Conservation (phyloP, 2,888 invertebrate species). For the Ethmia dodecea region DNA sequence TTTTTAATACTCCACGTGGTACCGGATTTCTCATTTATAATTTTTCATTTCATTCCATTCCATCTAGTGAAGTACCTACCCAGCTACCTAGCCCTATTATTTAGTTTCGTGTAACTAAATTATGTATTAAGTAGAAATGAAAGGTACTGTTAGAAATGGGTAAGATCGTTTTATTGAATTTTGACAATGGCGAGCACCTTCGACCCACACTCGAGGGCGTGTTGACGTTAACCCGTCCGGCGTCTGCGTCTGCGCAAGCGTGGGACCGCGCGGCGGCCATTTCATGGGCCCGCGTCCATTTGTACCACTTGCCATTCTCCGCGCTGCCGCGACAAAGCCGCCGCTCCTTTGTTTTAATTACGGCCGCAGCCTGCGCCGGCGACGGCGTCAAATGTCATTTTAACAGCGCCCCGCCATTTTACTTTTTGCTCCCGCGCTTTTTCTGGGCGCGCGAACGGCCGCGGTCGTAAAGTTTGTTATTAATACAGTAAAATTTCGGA, state of each 20-base stretch:
- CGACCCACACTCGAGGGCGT: no score
- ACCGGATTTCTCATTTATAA: no score
- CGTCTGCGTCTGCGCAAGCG: background rate
- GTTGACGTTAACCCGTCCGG: no score
- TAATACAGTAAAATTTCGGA: constrained; percentile 74
- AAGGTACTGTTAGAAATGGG: no score
- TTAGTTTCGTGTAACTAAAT: no score
- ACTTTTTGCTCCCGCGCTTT: constrained; percentile 59
- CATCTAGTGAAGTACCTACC: no score
- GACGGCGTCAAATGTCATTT: constrained; percentile 55
- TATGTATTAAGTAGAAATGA: no score
- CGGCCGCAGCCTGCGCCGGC: constrained; percentile 21
- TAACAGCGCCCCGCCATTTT: constrained; percentile 46
- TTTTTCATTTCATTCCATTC: no score
- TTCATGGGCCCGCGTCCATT: constrained; percentile 6
- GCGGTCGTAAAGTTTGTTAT: constrained; percentile 67
- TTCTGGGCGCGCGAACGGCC: constrained; percentile 28
- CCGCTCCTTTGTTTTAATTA: constrained; percentile 36
- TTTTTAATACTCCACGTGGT: no score
- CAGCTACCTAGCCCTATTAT: no score
- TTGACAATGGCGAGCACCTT: no score
- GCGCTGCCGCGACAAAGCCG: constrained; percentile 20
- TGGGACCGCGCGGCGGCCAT: constrained; percentile 1
- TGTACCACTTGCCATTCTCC: constrained; percentile 8
- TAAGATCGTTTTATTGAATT: no score